Conservation (phyloP, 2,888 invertebrate genomes). For the Torymus auratus region DNA sequence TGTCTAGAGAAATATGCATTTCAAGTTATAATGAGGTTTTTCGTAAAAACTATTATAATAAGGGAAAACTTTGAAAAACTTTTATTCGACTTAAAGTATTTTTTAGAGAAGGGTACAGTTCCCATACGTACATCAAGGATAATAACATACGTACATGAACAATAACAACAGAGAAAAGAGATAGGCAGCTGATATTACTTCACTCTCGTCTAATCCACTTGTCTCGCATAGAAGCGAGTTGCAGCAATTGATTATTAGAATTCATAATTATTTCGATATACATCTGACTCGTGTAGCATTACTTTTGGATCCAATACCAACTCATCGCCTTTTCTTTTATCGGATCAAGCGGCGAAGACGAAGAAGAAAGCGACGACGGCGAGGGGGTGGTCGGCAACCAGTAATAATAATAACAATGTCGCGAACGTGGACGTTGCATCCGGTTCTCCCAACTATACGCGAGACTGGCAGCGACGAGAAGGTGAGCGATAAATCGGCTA, state of each 20-base stretch:
- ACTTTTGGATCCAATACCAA: not conserved
- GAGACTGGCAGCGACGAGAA: constrained; percentile 50
- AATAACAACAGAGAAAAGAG: too few species aligned
- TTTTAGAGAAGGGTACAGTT: too few species aligned
- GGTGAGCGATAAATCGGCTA: constrained; percentile 69
- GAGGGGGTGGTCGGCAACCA: not conserved
- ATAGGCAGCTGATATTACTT: too few species aligned
- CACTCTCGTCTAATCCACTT: too few species aligned
- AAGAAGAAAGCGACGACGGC: not conserved
- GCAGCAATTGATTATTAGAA: not conserved
- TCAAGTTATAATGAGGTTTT: too few species aligned
- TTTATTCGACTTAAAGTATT: too few species aligned
- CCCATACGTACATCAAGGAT: too few species aligned
- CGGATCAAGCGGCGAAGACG: not conserved
- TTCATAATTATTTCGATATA: not conserved
- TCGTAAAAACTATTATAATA: too few species aligned
- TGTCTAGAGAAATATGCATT: too few species aligned
- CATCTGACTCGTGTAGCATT: not conserved
- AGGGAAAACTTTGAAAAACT: too few species aligned
- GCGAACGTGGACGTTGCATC: constrained; percentile 58
- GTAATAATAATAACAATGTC: constrained; percentile 53
- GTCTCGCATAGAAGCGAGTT: too few species aligned
- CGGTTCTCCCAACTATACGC: constrained; percentile 56
- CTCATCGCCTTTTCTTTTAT: not conserved
- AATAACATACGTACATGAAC: too few species aligned